Evolutionary conservation across 2,888 invertebrate genomes (phyloP).

Genomic region (Platerodrilus igneus): DNA sequence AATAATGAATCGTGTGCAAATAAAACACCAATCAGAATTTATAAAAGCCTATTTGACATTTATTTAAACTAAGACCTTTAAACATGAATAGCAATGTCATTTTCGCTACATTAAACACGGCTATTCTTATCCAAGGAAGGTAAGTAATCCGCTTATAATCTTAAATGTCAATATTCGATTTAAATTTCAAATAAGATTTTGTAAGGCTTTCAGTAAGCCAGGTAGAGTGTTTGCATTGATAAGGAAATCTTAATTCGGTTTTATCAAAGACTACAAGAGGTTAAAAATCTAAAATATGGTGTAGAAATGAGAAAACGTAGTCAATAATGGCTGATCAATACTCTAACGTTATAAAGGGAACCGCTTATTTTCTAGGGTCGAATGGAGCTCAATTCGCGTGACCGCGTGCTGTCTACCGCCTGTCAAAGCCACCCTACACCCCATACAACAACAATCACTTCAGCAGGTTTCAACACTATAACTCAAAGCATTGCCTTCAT

Average conservation of each 20-base stretch:
- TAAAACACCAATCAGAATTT: too few species aligned
- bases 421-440: slow-evolving; percentile 28
- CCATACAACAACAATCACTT: slow-evolving; percentile 25
- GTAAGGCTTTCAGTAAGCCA: slow-evolving; percentile 3
- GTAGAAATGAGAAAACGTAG: too few species aligned
- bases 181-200: slow-evolving; percentile 19
- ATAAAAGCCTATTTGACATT: too few species aligned
- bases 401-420: slow-evolving; percentile 30
- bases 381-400: slow-evolving; percentile 24
- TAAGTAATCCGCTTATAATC: slow-evolving; percentile 32
- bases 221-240: slow-evolving; percentile 17
- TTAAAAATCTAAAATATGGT: too few species aligned
- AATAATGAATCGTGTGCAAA: too few species aligned
- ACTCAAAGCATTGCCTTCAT: slow-evolving; percentile 34
- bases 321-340: too few species aligned
- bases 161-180: slow-evolving; percentile 28
- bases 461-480: slow-evolving; percentile 33
- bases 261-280: slow-evolving; percentile 11
- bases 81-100: slow-evolving; percentile 43
- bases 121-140: slow-evolving; percentile 27
- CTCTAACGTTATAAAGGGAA: slow-evolving; percentile 2
- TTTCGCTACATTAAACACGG: slow-evolving; percentile 41
- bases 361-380: slow-evolving; percentile 7
- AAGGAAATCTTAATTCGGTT: slow-evolving; percentile 15
- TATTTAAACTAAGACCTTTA: slow-evolving; percentile 37